Percentiles rank a stretch among this genome's conserved stretches.
Conservation (phyloP, 2,113 vertebrate genomes). For the Oxygymnocypris stewartii region DNA sequence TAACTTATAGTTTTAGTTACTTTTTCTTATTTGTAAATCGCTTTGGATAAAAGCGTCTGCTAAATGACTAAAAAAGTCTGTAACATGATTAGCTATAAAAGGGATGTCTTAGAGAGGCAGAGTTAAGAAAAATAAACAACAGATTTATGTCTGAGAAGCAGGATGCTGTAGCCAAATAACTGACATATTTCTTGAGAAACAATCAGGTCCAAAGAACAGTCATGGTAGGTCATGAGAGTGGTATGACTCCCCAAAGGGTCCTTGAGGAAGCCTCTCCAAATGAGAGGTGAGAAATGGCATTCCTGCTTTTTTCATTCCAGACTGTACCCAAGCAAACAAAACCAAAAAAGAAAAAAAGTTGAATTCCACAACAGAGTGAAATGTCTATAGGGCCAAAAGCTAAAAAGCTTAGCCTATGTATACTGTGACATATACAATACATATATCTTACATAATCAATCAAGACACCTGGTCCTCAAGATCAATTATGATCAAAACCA, state of each 20-base stretch:
- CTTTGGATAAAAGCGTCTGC: too few species aligned
- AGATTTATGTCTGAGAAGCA: background rate
- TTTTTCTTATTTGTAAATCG: too few species aligned
- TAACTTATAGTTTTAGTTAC: too few species aligned
- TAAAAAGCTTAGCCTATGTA: background rate
- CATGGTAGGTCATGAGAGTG: background rate
- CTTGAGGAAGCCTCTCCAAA: constrained; percentile 38
- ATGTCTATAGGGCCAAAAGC: background rate
- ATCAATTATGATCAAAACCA: background rate
- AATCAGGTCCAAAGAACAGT: constrained; percentile 34
- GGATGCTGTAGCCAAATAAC: constrained; percentile 25
- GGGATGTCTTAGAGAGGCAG: too few species aligned
- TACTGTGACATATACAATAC: too few species aligned
- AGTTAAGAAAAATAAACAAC: background rate
- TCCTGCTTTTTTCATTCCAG: constrained; percentile 27
- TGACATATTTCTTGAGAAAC: constrained; percentile 27
- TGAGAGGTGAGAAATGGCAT: constrained; percentile 49
- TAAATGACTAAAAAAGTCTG: too few species aligned
- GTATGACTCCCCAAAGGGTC: constrained; percentile 27
- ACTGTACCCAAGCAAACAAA: constrained; percentile 30
- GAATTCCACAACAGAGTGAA: background rate
- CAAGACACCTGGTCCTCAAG: background rate
- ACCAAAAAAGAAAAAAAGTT: background rate
- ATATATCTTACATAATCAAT: too few species aligned
- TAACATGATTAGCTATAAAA: too few species aligned